Evolutionary conservation across 2,113 vertebrate species (phyloP), one percentile per base, ranked within the genome.

Genomic region (Aspiorhynchus laticeps): DNA sequence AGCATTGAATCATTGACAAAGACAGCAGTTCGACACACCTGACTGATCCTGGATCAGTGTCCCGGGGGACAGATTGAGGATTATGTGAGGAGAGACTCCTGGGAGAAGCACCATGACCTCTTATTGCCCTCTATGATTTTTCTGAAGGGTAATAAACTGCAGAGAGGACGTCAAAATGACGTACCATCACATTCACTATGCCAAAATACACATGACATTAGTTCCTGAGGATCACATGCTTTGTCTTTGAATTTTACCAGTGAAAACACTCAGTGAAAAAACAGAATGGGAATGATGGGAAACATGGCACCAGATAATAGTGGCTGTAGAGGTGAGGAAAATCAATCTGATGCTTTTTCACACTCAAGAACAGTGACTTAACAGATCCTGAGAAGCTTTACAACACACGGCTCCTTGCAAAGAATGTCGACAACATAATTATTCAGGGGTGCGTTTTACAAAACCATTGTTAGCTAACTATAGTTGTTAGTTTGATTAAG

Each of bases 141-240:
- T 56, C 79, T 87, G 91, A 91, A 90, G 80, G 86, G 91, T 90
- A 92, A 94, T 94, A 90, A 93, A 92, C 89, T 89, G 79, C 2
- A 21, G 33, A 36, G 65, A 69, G 7, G 56, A 59, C 0, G 8
- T 11, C 43, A 46, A 0, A 46, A 46, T 46, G 46, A 48, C 56
- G 19, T 38, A 33, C 69, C 69, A 41, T 73, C 69, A 38, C 36
- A 41, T 73, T 5, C 33, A 71, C 67, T 19, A 1, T 3, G n/a
- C 61, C 3, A 15, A 7, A 33, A 69, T 8, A 33, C 28, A 69
- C 15, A 31, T 10, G 24, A 21, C 24, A 59, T 59, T 2, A 10
- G 19, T 7, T 15, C 5, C 26, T 14, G 1, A 28, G n/a, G 2
- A 9, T 8, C 28, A 19, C 67, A 17, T 28, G 31, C 28, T 7